These are phyloP conservation scores for Cantharis nigra DNA, from an alignment of 2,888 invertebrate species.

Conservation along the genomic window DNA sequence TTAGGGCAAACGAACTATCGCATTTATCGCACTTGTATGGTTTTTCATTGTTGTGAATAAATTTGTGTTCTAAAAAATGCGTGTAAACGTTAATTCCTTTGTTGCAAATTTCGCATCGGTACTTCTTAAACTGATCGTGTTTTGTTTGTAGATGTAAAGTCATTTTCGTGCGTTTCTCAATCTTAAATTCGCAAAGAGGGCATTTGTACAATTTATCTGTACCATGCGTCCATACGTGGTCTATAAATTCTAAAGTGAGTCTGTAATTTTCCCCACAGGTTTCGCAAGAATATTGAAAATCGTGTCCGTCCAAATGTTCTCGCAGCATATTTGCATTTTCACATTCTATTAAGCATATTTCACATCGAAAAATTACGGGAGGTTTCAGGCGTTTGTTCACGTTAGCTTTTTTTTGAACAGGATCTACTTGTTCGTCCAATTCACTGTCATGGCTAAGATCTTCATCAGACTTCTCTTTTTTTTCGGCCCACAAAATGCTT, in stretches of 20 bases:
- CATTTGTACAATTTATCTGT: background rate
- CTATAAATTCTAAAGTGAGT: background rate
- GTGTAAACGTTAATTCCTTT: background rate
- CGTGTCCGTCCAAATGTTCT: slow-evolving; percentile 2
- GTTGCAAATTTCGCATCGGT: background rate
- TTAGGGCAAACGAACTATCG: background rate
- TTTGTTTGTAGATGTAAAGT: background rate
- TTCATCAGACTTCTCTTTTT: no score
- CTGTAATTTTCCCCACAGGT: background rate
- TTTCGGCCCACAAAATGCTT: no score
- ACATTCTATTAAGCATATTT: slow-evolving; percentile 11
- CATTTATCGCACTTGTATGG: slow-evolving; percentile 9
- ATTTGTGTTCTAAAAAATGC: slow-evolving; percentile 1
- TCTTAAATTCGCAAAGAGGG: slow-evolving; percentile 9
- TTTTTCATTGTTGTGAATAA: background rate
- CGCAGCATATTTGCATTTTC: background rate
- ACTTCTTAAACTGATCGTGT: slow-evolving; percentile 4
- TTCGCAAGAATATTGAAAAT: slow-evolving; percentile 4
- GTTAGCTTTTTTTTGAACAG: no score
- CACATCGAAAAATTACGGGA: slow-evolving; percentile 7
- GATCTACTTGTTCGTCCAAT: no score
- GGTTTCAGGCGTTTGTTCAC: background rate
- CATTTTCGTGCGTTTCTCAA: background rate
- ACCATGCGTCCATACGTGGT: background rate
- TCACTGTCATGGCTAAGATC: no score